Evolutionary conservation across 2,113 vertebrate species (phyloP), one percentile per base, ranked within the genome.

Genomic region (Campylomormyrus numenius): DNA sequence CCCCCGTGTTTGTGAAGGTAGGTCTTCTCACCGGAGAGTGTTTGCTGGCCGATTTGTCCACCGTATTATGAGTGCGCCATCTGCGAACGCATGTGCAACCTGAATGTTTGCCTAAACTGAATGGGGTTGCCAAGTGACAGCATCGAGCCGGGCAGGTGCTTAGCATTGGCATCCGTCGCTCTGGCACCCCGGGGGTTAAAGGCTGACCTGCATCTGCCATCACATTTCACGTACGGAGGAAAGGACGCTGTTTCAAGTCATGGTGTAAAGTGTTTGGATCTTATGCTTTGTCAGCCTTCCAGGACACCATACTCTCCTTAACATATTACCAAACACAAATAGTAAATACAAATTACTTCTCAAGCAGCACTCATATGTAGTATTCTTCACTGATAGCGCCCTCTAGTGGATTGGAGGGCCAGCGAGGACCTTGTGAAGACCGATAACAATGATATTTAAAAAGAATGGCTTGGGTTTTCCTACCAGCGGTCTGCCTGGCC

Each of bases 101-200:
- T 89, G 90, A 89, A 91, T 96, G 95, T 95, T 95, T 91, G 92
- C 92, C 92, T 92, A 94, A 95, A 95, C 94, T 92, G 35, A 92
- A 86, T 15, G 86, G 27, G 90, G 94, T 95, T 93, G 94, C 94
- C 93, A 91, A 93, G 95, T 94, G 92, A 95, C 94, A 50, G 92
- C 91, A 93, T 95, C 91, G 91, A 70, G 45, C 87, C 91, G 91
- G 52, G 62, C 93, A 94, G 92, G 94, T 94, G 93, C 93, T 92
- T 88, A 1, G 85, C 80, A 86, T 93, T 94, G 92, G 93, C 6
- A 9, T 53, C 88, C 88, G 90, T 93, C 92, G 89, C 90, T 70
- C 35, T 93, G 93, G 93, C 88, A 91, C 93, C 92, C 92, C 90
- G 84, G 91, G 92, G 92, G 95, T 95, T 95, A 92, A 95, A 93